These are phyloP conservation scores for Tiliacea aurago DNA, from an alignment of 2,888 invertebrate species.

Conservation along the genomic window DNA sequence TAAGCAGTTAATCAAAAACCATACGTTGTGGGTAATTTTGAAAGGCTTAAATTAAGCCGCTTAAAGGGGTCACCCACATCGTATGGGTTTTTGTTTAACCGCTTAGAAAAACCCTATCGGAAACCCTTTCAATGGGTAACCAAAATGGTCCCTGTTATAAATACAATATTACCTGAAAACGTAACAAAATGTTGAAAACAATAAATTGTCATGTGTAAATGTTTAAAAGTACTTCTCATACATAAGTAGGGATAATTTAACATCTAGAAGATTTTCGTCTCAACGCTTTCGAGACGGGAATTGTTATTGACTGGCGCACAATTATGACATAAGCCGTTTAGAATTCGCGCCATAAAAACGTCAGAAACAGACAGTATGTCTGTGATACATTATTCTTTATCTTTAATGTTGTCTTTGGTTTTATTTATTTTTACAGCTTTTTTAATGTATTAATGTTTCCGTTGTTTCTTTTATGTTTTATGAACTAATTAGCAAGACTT, in stretches of 20 bases:
- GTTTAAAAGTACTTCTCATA: not conserved
- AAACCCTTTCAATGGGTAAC: no score
- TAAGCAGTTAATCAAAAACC: no score
- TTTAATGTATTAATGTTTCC: slow-evolving; percentile 17
- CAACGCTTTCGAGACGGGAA: slow-evolving; percentile 11
- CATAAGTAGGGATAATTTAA: slow-evolving; percentile 1
- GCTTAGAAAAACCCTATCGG: no score
- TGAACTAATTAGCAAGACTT: no score
- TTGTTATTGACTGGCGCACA: slow-evolving; percentile 24
- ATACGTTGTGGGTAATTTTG: no score
- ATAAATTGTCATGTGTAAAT: not conserved
- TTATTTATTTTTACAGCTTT: slow-evolving; percentile 9
- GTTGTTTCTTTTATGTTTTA: slow-evolving; percentile 3
- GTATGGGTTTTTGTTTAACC: no score
- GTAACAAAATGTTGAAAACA: not conserved
- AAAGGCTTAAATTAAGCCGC: no score
- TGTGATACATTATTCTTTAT: slow-evolving; percentile 19
- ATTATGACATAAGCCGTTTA: slow-evolving; percentile 31
- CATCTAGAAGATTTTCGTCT: slow-evolving; percentile 7
- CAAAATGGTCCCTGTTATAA: no score
- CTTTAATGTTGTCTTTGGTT: slow-evolving; percentile 27
- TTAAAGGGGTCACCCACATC: no score
- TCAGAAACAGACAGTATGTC: slow-evolving; percentile 38
- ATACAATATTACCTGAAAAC: not conserved
- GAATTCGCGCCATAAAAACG: slow-evolving; percentile 45